Evolutionary conservation across 2,797 vertebrate genomes (phyloP).

Genomic region (Labeo calbasu): DNA sequence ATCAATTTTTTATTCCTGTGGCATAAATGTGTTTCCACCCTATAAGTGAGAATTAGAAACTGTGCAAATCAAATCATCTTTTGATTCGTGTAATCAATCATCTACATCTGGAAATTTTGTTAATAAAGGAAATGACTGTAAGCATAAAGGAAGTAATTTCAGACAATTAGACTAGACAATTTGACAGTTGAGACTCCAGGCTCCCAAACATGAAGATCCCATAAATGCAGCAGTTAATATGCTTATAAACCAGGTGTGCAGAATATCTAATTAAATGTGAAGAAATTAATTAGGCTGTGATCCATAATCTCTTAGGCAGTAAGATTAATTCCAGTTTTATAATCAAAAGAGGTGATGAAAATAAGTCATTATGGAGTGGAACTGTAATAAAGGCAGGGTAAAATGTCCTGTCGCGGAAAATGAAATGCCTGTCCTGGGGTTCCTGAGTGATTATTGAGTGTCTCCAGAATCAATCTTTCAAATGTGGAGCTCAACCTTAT

Average conservation of each 20-base stretch:
- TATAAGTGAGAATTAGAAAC: not conserved
- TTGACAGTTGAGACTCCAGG: conserved; percentile 5
- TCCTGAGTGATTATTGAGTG: conserved; percentile 21
- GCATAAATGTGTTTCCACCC: not conserved
- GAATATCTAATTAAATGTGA: conserved; percentile 36
- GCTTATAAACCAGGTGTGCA: conserved; percentile 41
- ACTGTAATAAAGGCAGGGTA: conserved; percentile 37
- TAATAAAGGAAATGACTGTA: not conserved
- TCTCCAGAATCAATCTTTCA: conserved; percentile 37
- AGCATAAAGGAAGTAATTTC: not conserved
- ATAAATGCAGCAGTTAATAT: conserved; percentile 24
- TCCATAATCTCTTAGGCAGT: conserved; percentile 39
- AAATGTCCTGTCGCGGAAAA: conserved; percentile 11
- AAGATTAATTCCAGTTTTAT: conserved; percentile 38
- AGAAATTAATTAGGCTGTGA: conserved; percentile 41
- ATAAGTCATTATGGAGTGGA: conserved; percentile 25
- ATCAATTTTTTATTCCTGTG: not conserved
- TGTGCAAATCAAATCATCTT: not conserved
- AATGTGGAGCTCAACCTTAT: conserved; percentile 2
- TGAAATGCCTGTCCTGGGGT: conserved; percentile 23
- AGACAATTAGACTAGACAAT: not conserved
- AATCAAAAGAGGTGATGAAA: conserved; percentile 43
- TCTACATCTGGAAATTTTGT: not conserved
- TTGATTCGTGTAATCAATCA: not conserved
- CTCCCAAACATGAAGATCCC: not conserved